Evolutionary conservation across 2,797 vertebrate species (phyloP).

Genomic region (Acanthurus tractus): DNA sequence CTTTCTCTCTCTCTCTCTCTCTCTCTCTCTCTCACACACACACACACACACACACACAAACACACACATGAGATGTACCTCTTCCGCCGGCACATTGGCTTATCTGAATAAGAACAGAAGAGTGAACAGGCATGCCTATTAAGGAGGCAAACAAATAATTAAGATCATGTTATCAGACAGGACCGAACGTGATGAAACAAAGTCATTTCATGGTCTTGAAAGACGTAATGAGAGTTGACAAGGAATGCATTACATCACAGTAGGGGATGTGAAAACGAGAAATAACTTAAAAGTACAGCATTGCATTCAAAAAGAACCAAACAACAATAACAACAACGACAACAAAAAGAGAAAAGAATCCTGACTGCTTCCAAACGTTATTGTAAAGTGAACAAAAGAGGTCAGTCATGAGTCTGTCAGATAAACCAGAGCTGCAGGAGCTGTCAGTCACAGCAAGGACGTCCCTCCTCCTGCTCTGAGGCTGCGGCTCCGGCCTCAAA

Average conservation of each 20-base stretch:
- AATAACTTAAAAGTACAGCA: constrained; percentile 66
- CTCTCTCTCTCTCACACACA: constrained; percentile 7
- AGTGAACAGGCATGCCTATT: constrained; percentile 66
- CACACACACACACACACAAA: constrained; percentile 21
- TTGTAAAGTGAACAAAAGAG: constrained; percentile 61
- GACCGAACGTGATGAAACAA: constrained; percentile 67
- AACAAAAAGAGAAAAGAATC: constrained; percentile 14
- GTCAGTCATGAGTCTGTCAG: constrained; percentile 63
- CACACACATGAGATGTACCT: constrained; percentile 50
- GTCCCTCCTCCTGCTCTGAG: constrained; percentile 18
- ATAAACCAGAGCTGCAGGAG: constrained; percentile 40
- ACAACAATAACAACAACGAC: constrained; percentile 35
- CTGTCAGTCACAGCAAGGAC: constrained; percentile 32
- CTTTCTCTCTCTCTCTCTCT: neutral
- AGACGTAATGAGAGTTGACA: constrained; percentile 74
- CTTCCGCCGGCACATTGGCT: constrained; percentile 59
- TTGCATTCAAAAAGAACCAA: constrained; percentile 59
- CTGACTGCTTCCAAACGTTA: constrained; percentile 56
- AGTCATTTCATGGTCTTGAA: constrained; percentile 77
- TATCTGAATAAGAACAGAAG: constrained; percentile 74
- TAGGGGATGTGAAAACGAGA: constrained; percentile 66
- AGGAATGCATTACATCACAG: constrained; percentile 86
- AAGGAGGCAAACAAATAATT: constrained; percentile 74
- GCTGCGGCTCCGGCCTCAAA: constrained; percentile 9
- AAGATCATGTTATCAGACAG: constrained; percentile 65